Evolutionary conservation across 30 jellyfish, hydroid and myxozoan species (phyloP), one percentile per base, ranked within the genome.

Genomic region (Cassiopea andromeda): DNA sequence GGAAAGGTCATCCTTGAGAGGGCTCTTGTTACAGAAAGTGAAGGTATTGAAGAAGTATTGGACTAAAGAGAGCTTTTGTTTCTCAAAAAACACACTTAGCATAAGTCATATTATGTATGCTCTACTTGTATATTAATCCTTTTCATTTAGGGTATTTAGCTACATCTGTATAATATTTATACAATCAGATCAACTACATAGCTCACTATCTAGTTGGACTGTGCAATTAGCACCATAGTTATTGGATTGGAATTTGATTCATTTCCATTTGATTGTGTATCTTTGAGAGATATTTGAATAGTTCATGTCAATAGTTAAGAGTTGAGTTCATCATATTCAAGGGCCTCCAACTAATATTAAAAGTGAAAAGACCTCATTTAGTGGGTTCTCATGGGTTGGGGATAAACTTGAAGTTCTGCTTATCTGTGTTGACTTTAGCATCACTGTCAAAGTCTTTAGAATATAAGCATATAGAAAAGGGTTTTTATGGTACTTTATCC

Each of bases 1-100:
- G 99, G 99, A 43, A 93, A 85, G 47, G 99, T 95, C 43, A 95
- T 95, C 73, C 83, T 95, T 76, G 99, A 95, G 80, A 85, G 99
- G 18, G 99, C 99, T 1, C 92, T 95, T n/a, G 98, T 95, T 46
- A 95, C 98, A 14, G 99, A 95, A 84, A 95, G 97, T 75, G 99
- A 95, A 87, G 99, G 99, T n/a, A 87, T 95, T 44, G 98, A 92
- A 43, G 99, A 95, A 83, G 69, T 83, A 46, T 69, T 77, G 16
- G 98, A 93, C 46, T 93, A 46, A 92, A 46, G 64, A 10, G 43
- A 69, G 84, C 2, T 60, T 50, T 70, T 70, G 64, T 9, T 15
- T 9, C 64, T 10, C 54, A 10, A 19, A 16, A 67, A 18, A 16
- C 13, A 67, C 57, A 43, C 79, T 70, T n/a, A 10, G 54, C 6